These are phyloP conservation scores for Emys orbicularis DNA, from an alignment of 2,797 vertebrate genomes.

Conservation along the genomic window DNA sequence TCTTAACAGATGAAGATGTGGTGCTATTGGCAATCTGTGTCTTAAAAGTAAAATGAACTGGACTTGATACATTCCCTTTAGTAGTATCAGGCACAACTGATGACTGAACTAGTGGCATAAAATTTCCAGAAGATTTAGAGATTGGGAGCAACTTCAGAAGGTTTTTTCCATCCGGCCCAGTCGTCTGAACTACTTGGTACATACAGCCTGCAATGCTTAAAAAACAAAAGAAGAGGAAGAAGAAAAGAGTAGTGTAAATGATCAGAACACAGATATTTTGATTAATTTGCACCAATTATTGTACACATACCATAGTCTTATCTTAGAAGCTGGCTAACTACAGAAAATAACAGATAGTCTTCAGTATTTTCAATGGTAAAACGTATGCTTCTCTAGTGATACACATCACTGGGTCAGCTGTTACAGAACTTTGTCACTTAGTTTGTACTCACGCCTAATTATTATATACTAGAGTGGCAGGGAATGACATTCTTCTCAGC, in stretches of 20 bases:
- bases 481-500: not conserved
- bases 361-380: not conserved
- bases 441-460: not conserved
- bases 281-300: not conserved
- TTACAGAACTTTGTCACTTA: not conserved
- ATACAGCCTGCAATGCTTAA: conserved; percentile 85
- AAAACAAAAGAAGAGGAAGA: conserved; percentile 71
- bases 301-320: not conserved
- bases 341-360: not conserved
- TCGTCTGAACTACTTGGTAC: conserved; percentile 82
- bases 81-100: conserved; percentile 73
- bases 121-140: conserved; percentile 78
- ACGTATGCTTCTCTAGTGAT: not conserved
- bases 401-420: not conserved
- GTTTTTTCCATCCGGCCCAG: conserved; percentile 82
- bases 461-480: not conserved
- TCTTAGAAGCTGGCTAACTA: not conserved
- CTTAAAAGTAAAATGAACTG: conserved; percentile 76
- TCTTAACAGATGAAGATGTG: conserved; percentile 68
- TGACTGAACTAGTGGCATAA: conserved; percentile 74
- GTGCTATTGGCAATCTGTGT: conserved; percentile 71
- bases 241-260: conserved; percentile 73
- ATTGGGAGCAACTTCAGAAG: conserved; percentile 84
- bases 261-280: conserved; percentile 50
- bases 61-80: conserved; percentile 62